Evolutionary conservation across 2,113 vertebrate genomes (phyloP), one percentile per base, ranked within the genome.

Genomic region (Riparia riparia): DNA sequence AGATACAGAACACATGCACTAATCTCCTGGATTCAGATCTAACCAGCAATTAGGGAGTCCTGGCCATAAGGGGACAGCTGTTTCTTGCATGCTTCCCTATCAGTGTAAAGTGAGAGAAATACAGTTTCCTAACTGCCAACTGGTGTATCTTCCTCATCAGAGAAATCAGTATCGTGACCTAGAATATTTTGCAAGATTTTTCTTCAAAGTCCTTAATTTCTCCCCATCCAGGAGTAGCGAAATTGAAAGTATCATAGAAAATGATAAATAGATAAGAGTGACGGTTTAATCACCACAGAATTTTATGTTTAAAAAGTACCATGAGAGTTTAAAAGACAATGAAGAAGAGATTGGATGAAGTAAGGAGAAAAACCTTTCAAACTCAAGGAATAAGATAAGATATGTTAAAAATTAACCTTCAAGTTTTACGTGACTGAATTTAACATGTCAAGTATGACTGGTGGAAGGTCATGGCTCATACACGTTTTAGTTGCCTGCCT

Each of bases 1-100:
- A 32, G 4, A 34, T 50, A 60, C 0, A 0, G 47, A 86, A 74
- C 17, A 56, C 1, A 3, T 31, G 11, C 20, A 44, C 8, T 63
- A 19, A 66, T 32, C 5, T 15, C 42, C 14, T 64, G 20, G 21
- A 60, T 10, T 77, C 22, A 22, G 25, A 69, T 44, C 39, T 39
- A 86, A 73, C 7, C 45, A 87, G 34, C 29, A 66, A 6, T 32
- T 17, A 73, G 14, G 18, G 5, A 64, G 19, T 19, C 37, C 20
- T 57, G 37, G 37, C 34, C 17, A 29, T 57, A 53, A 61, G 12
- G 8, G 5, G 3, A 12, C 19, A 82, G 25, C 2, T 49, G 37
- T 54, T 76, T 71, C 32, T 72, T 49, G 4, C 26, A 56, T 17
- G n/a, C 16, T 76, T 80, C 32, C 32, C 12, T 34, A 70, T 39